Percentiles rank a stretch among this genome's conserved stretches.
Conservation (phyloP, 2,797 vertebrate genomes). For the Hephaestus fuliginosus region DNA sequence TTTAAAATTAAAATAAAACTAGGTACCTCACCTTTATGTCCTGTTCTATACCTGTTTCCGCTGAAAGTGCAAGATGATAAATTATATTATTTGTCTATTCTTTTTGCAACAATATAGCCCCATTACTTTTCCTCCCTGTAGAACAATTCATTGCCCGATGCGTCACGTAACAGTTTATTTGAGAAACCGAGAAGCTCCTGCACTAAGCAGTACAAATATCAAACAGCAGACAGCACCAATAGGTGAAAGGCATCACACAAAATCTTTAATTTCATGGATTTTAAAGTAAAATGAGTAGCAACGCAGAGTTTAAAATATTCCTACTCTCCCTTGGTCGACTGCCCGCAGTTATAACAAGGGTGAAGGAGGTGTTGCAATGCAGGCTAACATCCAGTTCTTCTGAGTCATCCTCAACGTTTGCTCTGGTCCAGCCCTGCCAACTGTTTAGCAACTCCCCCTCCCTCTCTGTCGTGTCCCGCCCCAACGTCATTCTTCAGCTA, state of each 20-base stretch:
- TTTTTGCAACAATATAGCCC: neutral
- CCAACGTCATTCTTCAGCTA: neutral
- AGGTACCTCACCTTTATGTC: neutral
- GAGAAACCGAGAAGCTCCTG: neutral
- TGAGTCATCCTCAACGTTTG: conserved; percentile 27
- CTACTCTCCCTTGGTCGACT: neutral
- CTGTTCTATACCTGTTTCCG: neutral
- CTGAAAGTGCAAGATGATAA: neutral
- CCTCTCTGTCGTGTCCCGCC: neutral
- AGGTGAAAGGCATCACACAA: neutral
- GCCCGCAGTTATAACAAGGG: conserved; percentile 7
- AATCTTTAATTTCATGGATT: conserved; percentile 13
- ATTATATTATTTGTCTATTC: neutral
- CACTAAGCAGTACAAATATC: neutral
- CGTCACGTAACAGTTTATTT: neutral
- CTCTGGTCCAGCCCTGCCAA: neutral
- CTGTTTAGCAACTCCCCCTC: neutral
- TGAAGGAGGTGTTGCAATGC: neutral
- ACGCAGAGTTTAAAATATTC: neutral
- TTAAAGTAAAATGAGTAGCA: neutral
- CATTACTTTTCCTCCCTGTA: neutral
- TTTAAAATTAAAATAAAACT: neutral
- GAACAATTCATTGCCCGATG: neutral
- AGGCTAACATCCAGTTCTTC: conserved; percentile 17
- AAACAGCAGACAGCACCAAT: neutral